Conservation (phyloP, 2,888 invertebrate species). For the Hydraecia micacea region DNA sequence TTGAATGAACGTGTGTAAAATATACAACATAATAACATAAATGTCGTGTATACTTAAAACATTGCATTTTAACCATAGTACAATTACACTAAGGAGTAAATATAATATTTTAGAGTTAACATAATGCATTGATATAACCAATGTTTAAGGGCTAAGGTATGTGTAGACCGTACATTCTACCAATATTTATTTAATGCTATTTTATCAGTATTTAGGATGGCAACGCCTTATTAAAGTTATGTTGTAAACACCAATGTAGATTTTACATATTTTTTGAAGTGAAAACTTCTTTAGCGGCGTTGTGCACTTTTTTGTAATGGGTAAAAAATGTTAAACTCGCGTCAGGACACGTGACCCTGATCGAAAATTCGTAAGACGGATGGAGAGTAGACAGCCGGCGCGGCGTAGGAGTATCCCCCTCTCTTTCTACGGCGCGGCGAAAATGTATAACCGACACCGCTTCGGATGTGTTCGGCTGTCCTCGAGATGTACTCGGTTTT, state of each 20-base stretch:
- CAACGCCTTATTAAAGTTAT: not conserved
- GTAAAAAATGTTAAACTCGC: too few relatives aligned
- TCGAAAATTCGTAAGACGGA: too few relatives aligned
- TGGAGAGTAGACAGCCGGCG: too few relatives aligned
- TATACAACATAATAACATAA: conserved; percentile 28
- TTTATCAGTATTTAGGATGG: not conserved
- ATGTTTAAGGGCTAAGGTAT: conserved; percentile 7
- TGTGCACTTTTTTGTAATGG: too few relatives aligned
- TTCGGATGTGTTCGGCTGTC: too few relatives aligned
- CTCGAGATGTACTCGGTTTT: too few relatives aligned
- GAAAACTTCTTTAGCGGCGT: too few relatives aligned
- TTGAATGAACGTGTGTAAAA: conserved; percentile 4
- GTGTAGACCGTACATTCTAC: conserved; percentile 1
- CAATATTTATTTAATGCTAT: not conserved
- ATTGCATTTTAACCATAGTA: conserved; percentile 36
- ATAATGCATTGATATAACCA: conserved; percentile 46
- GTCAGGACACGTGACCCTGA: too few relatives aligned
- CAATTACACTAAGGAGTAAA: conserved; percentile 49
- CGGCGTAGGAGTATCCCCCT: too few relatives aligned
- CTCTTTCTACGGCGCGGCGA: too few relatives aligned
- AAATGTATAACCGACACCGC: too few relatives aligned
- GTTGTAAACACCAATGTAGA: not conserved
- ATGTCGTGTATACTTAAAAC: conserved; percentile 26
- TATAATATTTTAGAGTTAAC: conserved; percentile 18
- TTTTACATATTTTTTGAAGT: too few relatives aligned